Percentiles rank a stretch among this genome's conserved stretches.
phyloP scores from a whole-genome alignment of 2,797 vertebrate genomes.

The Amphiprion clarkii region DNA sequence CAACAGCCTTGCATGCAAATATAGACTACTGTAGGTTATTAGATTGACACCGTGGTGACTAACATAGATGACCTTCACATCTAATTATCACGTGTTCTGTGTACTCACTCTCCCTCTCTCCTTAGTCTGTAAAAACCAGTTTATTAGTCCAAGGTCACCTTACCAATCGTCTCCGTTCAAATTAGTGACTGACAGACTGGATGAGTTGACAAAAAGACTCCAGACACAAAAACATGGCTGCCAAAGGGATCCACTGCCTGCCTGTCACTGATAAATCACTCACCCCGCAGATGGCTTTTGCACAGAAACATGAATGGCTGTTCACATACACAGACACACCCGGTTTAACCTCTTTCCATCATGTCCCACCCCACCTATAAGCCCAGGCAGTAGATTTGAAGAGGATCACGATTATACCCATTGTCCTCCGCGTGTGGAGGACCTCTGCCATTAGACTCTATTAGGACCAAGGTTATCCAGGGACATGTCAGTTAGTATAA shows the following conservation, averaged over 20 bases:
- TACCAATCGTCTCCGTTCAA: conserved; percentile 17
- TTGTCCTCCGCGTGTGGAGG: conserved; percentile 55
- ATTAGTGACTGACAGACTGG: conserved; percentile 24
- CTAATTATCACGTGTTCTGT: conserved; percentile 33
- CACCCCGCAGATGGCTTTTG: conserved; percentile 12
- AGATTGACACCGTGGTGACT: conserved; percentile 25
- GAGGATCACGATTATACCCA: conserved; percentile 54
- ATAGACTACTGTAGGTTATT: conserved; percentile 12
- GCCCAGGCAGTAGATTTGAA: conserved; percentile 33
- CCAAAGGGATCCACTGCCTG: conserved; percentile 47
- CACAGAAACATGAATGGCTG: not conserved
- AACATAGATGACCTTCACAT: conserved; percentile 49
- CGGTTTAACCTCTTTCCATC: not conserved
- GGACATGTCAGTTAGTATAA: conserved; percentile 66
- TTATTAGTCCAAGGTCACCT: conserved; percentile 73
- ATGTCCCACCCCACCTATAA: conserved; percentile 21
- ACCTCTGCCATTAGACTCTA: conserved; percentile 69
- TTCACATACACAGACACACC: conserved; percentile 16
- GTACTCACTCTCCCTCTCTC: not conserved
- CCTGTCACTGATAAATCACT: conserved; percentile 65
- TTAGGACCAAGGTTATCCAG: conserved; percentile 80
- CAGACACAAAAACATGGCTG: conserved; percentile 43
- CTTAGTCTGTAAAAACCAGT: conserved; percentile 38
- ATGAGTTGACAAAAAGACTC: conserved; percentile 50
- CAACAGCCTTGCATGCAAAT: conserved; percentile 23